Conservation (phyloP, 2,113 vertebrate genomes). For the Eretmodus cyanostictus region DNA sequence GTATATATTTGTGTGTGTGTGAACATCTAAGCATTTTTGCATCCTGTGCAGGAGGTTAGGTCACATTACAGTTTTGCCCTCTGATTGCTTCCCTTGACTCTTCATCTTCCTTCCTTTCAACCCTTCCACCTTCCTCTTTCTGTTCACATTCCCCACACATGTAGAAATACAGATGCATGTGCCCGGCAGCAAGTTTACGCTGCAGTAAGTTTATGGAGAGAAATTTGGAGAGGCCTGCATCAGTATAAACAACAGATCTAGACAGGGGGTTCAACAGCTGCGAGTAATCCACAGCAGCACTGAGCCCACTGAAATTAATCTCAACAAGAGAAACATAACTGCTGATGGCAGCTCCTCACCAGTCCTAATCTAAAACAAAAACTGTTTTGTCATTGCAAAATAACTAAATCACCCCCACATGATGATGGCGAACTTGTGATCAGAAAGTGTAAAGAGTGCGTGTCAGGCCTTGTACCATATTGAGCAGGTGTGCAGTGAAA, state of each 20-base stretch:
- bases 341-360: neutral
- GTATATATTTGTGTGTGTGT: neutral
- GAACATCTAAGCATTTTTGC: neutral
- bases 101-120: neutral
- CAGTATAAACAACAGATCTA: neutral
- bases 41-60: conserved; percentile 10
- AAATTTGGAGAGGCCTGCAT: neutral
- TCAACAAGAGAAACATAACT: neutral
- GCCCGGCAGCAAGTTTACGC: conserved; percentile 12
- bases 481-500: conserved; percentile 15
- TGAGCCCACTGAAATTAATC: neutral
- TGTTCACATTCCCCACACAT: neutral
- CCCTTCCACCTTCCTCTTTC: neutral
- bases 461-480: neutral
- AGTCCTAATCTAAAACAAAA: neutral
- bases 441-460: neutral
- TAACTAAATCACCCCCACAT: neutral
- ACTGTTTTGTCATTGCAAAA: neutral
- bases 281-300: neutral
- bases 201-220: neutral
- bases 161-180: conserved; percentile 5
- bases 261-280: neutral
- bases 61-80: conserved; percentile 40
- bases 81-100: conserved; percentile 35
- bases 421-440: neutral